Conservation (phyloP, 2,797 vertebrate genomes). For the Australoheros facetus region DNA sequence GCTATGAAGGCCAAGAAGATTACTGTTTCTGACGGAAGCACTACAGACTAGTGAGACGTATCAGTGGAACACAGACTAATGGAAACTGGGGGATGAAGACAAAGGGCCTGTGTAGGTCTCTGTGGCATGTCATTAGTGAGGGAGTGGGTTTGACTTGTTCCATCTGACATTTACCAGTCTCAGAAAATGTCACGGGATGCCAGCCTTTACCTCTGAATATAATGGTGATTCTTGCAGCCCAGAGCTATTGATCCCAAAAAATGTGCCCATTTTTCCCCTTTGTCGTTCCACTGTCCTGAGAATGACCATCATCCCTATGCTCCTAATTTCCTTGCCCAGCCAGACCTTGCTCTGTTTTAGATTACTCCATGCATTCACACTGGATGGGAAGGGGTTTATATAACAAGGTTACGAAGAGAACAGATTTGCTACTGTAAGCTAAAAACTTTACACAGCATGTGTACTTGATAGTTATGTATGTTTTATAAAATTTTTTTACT, state of each 20-base stretch:
- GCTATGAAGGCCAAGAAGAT: slow-evolving; percentile 33
- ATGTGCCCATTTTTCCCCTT: slow-evolving; percentile 25
- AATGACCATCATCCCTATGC: slow-evolving; percentile 13
- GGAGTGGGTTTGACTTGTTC: slow-evolving; percentile 67
- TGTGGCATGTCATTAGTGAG: slow-evolving; percentile 68
- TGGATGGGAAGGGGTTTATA: not conserved
- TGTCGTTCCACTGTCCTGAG: slow-evolving; percentile 35
- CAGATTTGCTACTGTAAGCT: not conserved
- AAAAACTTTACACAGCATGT: not conserved
- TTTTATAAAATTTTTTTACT: not conserved
- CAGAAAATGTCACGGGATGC: slow-evolving; percentile 83
- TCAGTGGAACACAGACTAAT: slow-evolving; percentile 58
- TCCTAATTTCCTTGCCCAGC: not conserved
- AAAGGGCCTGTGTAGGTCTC: slow-evolving; percentile 57
- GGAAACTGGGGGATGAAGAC: slow-evolving; percentile 54
- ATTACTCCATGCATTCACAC: slow-evolving; percentile 12
- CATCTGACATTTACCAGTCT: slow-evolving; percentile 80
- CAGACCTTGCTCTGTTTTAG: not conserved
- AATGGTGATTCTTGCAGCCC: slow-evolving; percentile 65
- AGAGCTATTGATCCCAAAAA: slow-evolving; percentile 70
- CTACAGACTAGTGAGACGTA: slow-evolving; percentile 44
- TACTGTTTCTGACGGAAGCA: slow-evolving; percentile 38
- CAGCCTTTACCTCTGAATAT: slow-evolving; percentile 76
- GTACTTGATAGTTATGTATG: not conserved
- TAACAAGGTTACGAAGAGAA: not conserved